A percentile compares a stretch with the other conserved stretches of the same genome.
phyloP scores from a whole-genome alignment of 2,797 vertebrate species.

The Bufotes viridis region DNA sequence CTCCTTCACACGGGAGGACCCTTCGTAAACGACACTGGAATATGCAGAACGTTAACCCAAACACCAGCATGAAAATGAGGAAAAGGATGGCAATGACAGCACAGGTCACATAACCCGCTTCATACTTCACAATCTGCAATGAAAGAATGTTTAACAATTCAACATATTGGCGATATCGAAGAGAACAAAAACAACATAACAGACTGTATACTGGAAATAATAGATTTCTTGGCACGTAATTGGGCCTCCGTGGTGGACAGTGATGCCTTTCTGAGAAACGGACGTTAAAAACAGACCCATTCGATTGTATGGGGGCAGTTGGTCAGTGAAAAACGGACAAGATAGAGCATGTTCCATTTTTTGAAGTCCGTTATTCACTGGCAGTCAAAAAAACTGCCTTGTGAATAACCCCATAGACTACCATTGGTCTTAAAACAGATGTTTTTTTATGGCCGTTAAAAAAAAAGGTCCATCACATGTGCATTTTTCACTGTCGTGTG shows the following conservation, averaged over 20 bases:
- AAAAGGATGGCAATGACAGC: constrained; percentile 74
- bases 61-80: constrained; percentile 71
- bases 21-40: constrained; percentile 66
- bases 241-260: neutral
- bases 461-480: too few species aligned
- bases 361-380: too few species aligned
- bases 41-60: constrained; percentile 75
- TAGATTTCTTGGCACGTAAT: neutral
- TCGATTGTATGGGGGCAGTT: too few species aligned
- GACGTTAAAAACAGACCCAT: too few species aligned
- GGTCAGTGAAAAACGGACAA: too few species aligned
- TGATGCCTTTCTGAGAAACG: too few species aligned
- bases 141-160: neutral
- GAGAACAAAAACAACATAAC: neutral
- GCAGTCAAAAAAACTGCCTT: too few species aligned
- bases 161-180: neutral
- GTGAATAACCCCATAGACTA: too few species aligned
- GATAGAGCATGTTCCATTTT: too few species aligned
- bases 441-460: too few species aligned
- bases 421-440: too few species aligned
- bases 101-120: constrained; percentile 77
- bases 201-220: neutral
- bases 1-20: constrained; percentile 59
- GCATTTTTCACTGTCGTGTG: too few species aligned
- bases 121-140: constrained; percentile 76